Evolutionary conservation across 2,797 vertebrate species (phyloP).

Genomic region (Ctenopoma kingsleyae): DNA sequence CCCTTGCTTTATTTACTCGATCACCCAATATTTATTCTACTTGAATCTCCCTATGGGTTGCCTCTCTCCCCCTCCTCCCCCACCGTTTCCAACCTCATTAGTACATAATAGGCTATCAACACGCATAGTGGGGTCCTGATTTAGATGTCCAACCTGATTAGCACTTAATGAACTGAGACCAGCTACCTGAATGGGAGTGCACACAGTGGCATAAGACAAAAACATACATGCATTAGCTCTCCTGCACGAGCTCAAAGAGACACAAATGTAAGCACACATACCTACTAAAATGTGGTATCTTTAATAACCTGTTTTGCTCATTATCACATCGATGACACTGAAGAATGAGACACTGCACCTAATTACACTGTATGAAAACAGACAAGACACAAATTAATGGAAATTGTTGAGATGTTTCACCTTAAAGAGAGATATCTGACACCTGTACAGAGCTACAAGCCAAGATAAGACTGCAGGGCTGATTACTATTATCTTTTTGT

Average conservation of each 20-base stretch:
- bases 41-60: constrained; percentile 71
- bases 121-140: constrained; percentile 90
- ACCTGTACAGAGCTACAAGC: constrained; percentile 10
- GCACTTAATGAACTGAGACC: constrained; percentile 82
- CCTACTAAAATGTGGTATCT: neutral
- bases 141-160: constrained; percentile 89
- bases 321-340: constrained; percentile 9
- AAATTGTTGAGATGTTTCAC: constrained; percentile 38
- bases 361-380: constrained; percentile 12
- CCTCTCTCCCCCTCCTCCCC: constrained; percentile 23
- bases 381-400: constrained; percentile 24
- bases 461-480: neutral
- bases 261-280: constrained; percentile 26
- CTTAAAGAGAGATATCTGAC: neutral
- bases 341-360: constrained; percentile 12
- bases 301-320: constrained; percentile 12
- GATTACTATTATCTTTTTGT: constrained; percentile 13
- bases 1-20: constrained; percentile 49
- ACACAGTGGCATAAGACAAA: constrained; percentile 57
- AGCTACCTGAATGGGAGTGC: constrained; percentile 69
- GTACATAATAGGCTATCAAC: constrained; percentile 90
- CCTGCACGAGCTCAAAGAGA: constrained; percentile 9
- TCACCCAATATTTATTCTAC: constrained; percentile 66
- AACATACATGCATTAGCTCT: constrained; percentile 24
- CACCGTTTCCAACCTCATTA: constrained; percentile 87